These are phyloP conservation scores for Portevinia maculata DNA, from an alignment of 2,888 invertebrate species.

Conservation along the genomic window DNA sequence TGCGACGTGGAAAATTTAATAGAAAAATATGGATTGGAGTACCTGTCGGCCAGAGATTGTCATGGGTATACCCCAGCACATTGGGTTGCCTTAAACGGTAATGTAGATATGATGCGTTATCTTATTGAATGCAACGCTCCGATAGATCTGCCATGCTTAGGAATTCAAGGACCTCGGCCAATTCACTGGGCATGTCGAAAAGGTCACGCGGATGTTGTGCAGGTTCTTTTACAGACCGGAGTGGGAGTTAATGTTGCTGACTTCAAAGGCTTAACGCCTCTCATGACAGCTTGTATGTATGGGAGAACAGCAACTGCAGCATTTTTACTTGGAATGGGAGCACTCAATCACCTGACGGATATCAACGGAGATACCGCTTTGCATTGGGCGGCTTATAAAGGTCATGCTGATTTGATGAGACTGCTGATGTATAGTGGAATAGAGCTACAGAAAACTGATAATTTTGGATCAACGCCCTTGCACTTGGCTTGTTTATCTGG, in stretches of 20 bases:
- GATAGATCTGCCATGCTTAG: conserved; percentile 92
- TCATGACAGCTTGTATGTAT: conserved; percentile 97
- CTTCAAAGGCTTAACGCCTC: conserved; percentile 92
- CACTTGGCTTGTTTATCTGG: conserved; percentile 95
- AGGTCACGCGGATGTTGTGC: conserved; percentile 95
- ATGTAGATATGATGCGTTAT: conserved; percentile 94
- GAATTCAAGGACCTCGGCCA: conserved; percentile 91
- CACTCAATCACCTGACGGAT: conserved; percentile 92
- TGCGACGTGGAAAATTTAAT: conserved; percentile 92
- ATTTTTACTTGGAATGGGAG: conserved; percentile 94
- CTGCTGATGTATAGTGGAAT: conserved; percentile 95
- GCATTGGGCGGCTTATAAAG: conserved; percentile 98
- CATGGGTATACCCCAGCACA: conserved; percentile 97
- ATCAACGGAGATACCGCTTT: conserved; percentile 96
- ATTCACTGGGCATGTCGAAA: conserved; percentile 98
- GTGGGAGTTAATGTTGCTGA: conserved; percentile 95
- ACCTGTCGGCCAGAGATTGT: conserved; percentile 91
- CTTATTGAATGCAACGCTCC: conserved; percentile 92
- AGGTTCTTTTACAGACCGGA: conserved; percentile 90
- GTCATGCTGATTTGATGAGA: conserved; percentile 93
- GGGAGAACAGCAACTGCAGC: conserved; percentile 95
- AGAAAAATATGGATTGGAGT: conserved; percentile 91
- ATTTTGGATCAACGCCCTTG: conserved; percentile 95
- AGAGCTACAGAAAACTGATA: conserved; percentile 93
- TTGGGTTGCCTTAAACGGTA: conserved; percentile 93